phyloP scores from a whole-genome alignment of 2,888 invertebrate genomes.

The Thymelicus lineola region DNA sequence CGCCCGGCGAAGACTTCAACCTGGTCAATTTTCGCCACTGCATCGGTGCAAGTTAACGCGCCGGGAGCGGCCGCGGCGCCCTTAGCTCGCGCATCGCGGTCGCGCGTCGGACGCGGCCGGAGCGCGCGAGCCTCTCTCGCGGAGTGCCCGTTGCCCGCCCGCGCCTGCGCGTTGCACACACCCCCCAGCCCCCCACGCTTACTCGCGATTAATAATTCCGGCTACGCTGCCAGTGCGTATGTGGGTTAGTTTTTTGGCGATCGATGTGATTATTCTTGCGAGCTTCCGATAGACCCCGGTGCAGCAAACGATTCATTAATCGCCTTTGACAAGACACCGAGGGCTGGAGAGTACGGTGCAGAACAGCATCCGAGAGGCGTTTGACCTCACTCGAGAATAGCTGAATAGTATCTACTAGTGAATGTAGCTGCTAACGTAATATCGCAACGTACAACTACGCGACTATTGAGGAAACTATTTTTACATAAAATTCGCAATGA shows the following conservation, averaged over 20 bases:
- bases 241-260: constrained; percentile 85
- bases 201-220: constrained; percentile 83
- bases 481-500: neutral
- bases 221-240: constrained; percentile 85
- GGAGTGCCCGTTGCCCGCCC: constrained; percentile 75
- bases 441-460: constrained; percentile 9
- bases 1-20: constrained; percentile 89
- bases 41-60: constrained; percentile 89
- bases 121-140: constrained; percentile 81
- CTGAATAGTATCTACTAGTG: constrained; percentile 9
- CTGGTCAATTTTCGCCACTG: constrained; percentile 94
- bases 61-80: constrained; percentile 81
- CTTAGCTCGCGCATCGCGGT: constrained; percentile 78
- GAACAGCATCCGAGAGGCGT: constrained; percentile 25
- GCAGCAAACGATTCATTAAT: constrained; percentile 77
- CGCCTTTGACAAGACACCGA: constrained; percentile 58
- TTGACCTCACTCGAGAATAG: constrained; percentile 31
- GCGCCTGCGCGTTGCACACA: constrained; percentile 69
- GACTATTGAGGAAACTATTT: neutral
- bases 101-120: constrained; percentile 77
- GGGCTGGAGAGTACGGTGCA: constrained; percentile 12
- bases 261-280: constrained; percentile 82
- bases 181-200: constrained; percentile 74
- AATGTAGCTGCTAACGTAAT: constrained; percentile 25
- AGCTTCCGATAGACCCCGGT: constrained; percentile 70